Conservation (phyloP, 2,888 invertebrate species). For the Calameuta idolon region DNA sequence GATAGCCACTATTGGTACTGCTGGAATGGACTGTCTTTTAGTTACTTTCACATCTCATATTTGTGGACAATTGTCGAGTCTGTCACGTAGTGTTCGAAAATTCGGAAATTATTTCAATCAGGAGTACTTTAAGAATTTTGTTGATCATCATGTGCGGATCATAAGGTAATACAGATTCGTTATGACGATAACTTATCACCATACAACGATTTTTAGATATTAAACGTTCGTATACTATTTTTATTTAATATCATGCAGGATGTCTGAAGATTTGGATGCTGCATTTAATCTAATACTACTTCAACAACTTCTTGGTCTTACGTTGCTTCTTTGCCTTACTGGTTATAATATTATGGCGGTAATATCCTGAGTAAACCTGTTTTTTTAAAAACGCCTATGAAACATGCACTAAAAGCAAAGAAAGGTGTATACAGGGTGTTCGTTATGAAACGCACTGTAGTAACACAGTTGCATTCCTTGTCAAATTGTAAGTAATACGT, state of each 20-base stretch:
- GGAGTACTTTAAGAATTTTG: not conserved
- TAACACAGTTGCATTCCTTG: too few species aligned
- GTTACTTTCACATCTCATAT: conserved; percentile 28
- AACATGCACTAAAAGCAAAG: too few species aligned
- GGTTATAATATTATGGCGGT: conserved; percentile 22
- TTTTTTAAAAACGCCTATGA: too few species aligned
- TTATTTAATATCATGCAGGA: not conserved
- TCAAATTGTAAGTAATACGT: too few species aligned
- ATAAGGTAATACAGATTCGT: not conserved
- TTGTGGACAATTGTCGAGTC: conserved; percentile 27
- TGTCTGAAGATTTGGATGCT: not conserved
- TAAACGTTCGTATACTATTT: not conserved
- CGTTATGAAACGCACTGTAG: too few species aligned
- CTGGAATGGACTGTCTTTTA: conserved; percentile 20
- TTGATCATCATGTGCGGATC: not conserved
- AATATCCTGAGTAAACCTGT: not conserved
- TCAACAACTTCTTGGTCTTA: conserved; percentile 19
- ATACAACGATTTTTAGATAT: not conserved
- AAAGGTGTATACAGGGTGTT: too few species aligned
- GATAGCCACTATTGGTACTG: conserved; percentile 20
- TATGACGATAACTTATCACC: too few species aligned
- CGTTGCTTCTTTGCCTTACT: conserved; percentile 28
- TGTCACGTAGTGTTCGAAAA: conserved; percentile 16
- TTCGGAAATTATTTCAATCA: too few species aligned
- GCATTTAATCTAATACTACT: conserved; percentile 9